phyloP scores from a whole-genome alignment of 2,888 invertebrate species.

The Globia sparganii region DNA sequence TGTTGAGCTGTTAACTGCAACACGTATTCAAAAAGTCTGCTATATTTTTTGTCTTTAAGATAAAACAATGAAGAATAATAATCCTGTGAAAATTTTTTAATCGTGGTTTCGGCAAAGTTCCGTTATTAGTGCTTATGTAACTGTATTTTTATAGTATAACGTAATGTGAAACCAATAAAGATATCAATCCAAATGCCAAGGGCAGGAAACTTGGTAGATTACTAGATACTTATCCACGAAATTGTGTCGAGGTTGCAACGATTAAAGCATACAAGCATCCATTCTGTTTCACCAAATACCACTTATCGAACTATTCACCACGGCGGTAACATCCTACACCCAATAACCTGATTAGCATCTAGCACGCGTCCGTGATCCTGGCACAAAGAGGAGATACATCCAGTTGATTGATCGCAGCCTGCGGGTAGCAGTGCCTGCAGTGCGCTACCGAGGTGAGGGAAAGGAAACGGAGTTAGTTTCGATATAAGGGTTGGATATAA shows the following conservation, averaged over 20 bases:
- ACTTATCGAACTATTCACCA: not conserved
- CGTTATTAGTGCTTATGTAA: not conserved
- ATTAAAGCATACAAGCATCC: not conserved
- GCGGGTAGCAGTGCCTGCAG: conserved; percentile 37
- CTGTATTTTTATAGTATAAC: not conserved
- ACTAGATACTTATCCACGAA: not conserved
- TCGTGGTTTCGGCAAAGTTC: not conserved
- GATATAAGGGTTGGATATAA: not conserved
- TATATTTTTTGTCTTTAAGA: not conserved
- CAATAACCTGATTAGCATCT: conserved; percentile 50
- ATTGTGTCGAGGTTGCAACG: not conserved
- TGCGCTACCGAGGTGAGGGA: conserved; percentile 20
- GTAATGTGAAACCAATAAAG: not conserved
- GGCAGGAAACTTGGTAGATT: not conserved
- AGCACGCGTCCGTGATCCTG: conserved; percentile 48
- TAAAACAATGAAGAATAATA: conserved; percentile 3
- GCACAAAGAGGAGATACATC: conserved; percentile 46
- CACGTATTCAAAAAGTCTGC: conserved; percentile 11
- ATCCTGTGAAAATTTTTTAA: not conserved
- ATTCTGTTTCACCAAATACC: not conserved
- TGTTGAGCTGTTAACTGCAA: not conserved
- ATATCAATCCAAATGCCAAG: not conserved
- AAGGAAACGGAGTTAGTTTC: conserved; percentile 4
- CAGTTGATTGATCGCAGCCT: conserved; percentile 64
- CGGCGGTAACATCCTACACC: conserved; percentile 6